Base-by-base conservation (phyloP, 2,888 invertebrate genomes). In the Erebia ligea region DNA sequence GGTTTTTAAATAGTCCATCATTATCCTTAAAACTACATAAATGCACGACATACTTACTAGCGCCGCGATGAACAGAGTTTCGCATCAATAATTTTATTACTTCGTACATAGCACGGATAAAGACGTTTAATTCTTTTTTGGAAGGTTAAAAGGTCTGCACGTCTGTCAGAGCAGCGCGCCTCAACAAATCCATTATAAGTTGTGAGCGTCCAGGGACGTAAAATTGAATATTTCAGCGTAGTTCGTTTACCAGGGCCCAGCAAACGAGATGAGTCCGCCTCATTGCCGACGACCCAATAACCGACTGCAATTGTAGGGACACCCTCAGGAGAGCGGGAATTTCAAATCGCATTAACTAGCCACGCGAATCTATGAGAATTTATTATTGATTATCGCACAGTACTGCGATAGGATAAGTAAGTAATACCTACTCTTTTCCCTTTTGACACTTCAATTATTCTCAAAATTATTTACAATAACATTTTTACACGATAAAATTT, bases 191-290 rank as follows among this genome's bases (percentile, higher is more conserved):
- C 67, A 74, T 74, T 74, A 76, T 50, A 72, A 71, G 68, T 62
- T 40, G 65, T 69, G 69, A 74, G 69, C 73, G 68, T 71, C 68
- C 61, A 58, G 75, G 75, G 75, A 75, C 17, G 70, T 45, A 68
- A 76, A 77, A 78, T 77, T 72, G 73, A 75, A 78, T 76, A 76
- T 77, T 76, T 76, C 70, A 75, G 69, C 72, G 73, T 74, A 74
- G 77, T 78, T 76, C 76, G 76, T 77, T 78, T 73, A 67, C 73
- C 71, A 65, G 65, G 69, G 68, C 73, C 73, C 73, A 66, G 74
- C 72, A 75, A 78, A 78, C 75, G 76, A 76, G 76, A 76, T 76
- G 75, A 76, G 68, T 73, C 67, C 74, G 72, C 76, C 75, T 76
- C 78, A 77, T 77, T 78, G 78, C 61, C 70, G 68, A 71, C 71